Conservation (phyloP, 2,113 vertebrate species). For the Rhynchomys soricoides region DNA sequence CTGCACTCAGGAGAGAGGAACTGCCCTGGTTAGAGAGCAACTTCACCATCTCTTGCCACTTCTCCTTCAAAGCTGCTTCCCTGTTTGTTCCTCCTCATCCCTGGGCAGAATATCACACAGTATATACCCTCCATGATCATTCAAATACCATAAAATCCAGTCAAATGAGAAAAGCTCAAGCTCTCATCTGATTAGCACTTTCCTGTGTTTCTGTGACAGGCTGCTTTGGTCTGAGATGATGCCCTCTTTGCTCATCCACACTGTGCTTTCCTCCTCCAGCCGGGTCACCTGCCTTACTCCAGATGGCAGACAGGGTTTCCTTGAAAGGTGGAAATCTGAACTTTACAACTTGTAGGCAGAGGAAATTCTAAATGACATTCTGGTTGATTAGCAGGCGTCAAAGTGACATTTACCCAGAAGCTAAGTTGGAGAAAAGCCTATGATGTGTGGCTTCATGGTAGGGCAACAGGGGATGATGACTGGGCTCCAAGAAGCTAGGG, state of each 20-base stretch:
- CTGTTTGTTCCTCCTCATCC: background rate
- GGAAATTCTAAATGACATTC: background rate
- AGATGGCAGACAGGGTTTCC: background rate
- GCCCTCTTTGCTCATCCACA: background rate
- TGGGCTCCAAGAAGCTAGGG: background rate
- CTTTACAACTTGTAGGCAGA: background rate
- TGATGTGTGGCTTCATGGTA: no score
- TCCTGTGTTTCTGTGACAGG: background rate
- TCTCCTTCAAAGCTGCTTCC: background rate
- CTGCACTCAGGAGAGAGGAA: background rate
- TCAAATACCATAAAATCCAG: background rate
- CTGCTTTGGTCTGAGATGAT: background rate
- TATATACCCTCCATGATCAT: background rate
- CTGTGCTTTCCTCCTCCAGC: background rate
- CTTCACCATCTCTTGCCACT: background rate
- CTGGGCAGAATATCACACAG: background rate
- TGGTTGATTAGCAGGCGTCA: background rate
- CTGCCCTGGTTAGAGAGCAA: background rate
- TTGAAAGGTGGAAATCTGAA: background rate
- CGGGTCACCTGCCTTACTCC: background rate
- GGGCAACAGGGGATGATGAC: fast-evolving
- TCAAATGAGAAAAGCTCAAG: background rate
- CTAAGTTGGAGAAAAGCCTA: background rate
- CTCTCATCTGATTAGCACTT: background rate
- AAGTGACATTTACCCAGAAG: background rate